Conservation (phyloP, 1,140 invertebrate genomes). For the Drosophila chauvacae region DNA sequence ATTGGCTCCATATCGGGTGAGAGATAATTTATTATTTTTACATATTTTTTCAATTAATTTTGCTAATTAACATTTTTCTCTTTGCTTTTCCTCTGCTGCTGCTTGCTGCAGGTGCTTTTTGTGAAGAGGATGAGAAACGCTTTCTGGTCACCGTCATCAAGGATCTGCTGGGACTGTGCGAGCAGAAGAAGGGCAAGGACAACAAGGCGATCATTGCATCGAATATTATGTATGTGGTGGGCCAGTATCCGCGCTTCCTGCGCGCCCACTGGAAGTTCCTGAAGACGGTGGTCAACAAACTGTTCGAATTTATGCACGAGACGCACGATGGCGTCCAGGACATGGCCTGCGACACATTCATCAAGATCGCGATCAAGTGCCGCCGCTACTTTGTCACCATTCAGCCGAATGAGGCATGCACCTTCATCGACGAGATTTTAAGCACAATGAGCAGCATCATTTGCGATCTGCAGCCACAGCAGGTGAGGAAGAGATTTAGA, state of each 20-base stretch:
- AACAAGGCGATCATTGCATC: constrained; percentile 99
- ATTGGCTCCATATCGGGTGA: constrained; percentile 99
- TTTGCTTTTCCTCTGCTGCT: not conserved
- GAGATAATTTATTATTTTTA: not conserved
- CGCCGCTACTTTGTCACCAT: constrained; percentile 98
- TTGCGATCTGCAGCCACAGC: constrained; percentile 98
- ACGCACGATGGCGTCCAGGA: constrained; percentile 99
- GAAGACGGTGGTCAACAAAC: constrained; percentile 99
- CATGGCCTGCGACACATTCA: constrained; percentile 99
- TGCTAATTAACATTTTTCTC: not conserved
- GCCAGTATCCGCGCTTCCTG: constrained; percentile 99
- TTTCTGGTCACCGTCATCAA: constrained; percentile 99
- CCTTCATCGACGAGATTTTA: constrained; percentile 99
- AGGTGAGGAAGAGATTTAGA: no score
- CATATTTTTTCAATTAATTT: not conserved
- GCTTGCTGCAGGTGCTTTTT: constrained; percentile 73
- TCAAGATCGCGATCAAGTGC: constrained; percentile 99
- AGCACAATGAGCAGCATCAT: constrained; percentile 98
- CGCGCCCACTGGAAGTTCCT: constrained; percentile 99
- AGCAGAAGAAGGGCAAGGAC: constrained; percentile 99
- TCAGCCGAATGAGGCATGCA: constrained; percentile 97
- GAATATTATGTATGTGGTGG: constrained; percentile 99
- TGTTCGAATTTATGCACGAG: constrained; percentile 99
- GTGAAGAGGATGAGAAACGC: constrained; percentile 99
- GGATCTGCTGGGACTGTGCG: constrained; percentile 98